Evolutionary conservation across 1,140 invertebrate species (phyloP).

Genomic region (Drosophila murphyi): DNA sequence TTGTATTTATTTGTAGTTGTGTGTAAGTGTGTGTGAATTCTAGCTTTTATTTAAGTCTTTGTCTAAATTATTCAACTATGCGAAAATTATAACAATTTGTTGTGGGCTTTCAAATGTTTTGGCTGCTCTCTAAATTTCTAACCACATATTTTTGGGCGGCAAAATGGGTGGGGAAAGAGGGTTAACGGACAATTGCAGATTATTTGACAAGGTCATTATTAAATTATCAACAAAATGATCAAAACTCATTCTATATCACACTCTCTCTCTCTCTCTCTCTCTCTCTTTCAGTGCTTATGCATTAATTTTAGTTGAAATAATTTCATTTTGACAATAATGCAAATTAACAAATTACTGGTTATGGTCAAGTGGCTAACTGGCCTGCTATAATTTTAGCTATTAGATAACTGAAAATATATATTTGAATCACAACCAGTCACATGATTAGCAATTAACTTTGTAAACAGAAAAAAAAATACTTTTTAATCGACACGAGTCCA

Average conservation of each 20-base stretch:
- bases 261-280: no score
- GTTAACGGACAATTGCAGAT: conserved; percentile 32
- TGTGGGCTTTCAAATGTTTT: neutral
- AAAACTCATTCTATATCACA: neutral
- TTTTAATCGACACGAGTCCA: neutral
- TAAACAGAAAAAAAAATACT: neutral
- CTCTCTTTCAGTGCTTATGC: neutral
- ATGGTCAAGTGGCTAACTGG: conserved; percentile 14
- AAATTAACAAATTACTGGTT: conserved; percentile 28
- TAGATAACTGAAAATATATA: neutral
- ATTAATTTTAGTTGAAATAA: neutral
- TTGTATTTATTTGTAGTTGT: conserved; percentile 39
- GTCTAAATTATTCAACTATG: conserved; percentile 58
- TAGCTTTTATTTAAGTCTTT: conserved; percentile 66
- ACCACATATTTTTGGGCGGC: neutral
- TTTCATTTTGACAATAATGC: conserved; percentile 1
- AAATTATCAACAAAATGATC: conserved; percentile 30
- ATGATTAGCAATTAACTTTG: conserved; percentile 14
- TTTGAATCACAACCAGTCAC: neutral
- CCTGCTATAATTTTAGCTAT: conserved; percentile 8
- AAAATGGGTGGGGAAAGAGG: neutral
- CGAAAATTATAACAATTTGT: conserved; percentile 33
- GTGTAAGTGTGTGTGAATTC: conserved; percentile 50
- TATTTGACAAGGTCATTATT: conserved; percentile 44
- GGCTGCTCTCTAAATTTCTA: conserved; percentile 1